Evolutionary conservation across 2,797 vertebrate species (phyloP).

Genomic region (Sylvia borin): DNA sequence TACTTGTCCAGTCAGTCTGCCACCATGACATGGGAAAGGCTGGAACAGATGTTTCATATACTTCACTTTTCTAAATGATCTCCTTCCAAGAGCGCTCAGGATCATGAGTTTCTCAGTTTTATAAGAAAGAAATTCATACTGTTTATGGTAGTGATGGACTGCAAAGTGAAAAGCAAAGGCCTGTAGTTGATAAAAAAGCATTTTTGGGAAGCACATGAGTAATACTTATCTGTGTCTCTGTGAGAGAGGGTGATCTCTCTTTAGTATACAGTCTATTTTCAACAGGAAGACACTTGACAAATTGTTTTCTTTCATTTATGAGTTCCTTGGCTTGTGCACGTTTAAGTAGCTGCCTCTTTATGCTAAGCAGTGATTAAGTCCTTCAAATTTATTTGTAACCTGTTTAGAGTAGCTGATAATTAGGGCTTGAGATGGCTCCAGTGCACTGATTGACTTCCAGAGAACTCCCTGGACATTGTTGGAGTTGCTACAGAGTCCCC

Average conservation of each 20-base stretch:
- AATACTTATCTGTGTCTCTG: neutral
- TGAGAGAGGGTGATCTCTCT: neutral
- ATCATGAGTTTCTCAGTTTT: neutral
- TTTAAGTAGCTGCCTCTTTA: neutral
- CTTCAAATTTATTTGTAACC: neutral
- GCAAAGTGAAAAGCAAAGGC: neutral
- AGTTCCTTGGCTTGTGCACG: neutral
- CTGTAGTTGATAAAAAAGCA: neutral
- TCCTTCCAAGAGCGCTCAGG: neutral
- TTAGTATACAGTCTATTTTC: neutral
- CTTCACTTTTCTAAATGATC: neutral
- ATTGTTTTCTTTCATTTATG: neutral
- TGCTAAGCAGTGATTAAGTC: neutral
- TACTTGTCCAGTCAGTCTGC: neutral
- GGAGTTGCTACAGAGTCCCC: accelerated
- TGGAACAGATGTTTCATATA: neutral
- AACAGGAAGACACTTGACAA: neutral
- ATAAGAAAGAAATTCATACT: neutral
- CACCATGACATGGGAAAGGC: neutral
- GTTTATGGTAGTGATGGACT: neutral
- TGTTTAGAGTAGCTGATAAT: neutral
- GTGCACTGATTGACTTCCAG: neutral
- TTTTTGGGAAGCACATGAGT: neutral
- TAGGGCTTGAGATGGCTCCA: neutral
- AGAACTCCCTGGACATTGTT: neutral